Conservation (phyloP, 2,113 vertebrate genomes). For the Passer montanus region DNA sequence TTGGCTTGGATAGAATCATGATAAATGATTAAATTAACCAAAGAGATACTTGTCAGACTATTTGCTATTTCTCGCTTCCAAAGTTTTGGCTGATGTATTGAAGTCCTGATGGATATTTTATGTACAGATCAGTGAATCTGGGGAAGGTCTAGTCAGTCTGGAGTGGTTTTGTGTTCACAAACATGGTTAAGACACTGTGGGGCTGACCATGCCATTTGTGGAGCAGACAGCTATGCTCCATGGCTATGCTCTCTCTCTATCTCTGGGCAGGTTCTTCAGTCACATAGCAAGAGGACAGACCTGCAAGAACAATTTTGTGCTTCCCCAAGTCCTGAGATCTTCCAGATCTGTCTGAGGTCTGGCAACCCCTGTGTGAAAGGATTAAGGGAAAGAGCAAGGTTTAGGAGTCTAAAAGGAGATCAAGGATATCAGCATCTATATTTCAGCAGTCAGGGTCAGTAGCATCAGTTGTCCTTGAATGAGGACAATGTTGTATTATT, state of each 20-base stretch:
- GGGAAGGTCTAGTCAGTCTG: neutral
- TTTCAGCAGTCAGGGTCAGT: neutral
- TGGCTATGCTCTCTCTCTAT: neutral
- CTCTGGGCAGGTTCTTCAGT: neutral
- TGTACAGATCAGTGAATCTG: neutral
- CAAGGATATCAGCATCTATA: neutral
- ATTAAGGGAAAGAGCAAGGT: neutral
- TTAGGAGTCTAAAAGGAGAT: neutral
- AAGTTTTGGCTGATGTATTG: neutral
- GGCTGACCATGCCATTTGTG: neutral
- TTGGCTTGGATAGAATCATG: neutral
- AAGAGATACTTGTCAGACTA: neutral
- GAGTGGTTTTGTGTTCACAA: neutral
- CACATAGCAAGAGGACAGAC: neutral
- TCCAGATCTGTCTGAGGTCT: neutral
- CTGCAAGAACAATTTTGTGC: neutral
- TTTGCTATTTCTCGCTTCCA: neutral
- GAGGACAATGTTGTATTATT: neutral
- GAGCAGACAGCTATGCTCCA: neutral
- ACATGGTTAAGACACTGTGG: fast-evolving
- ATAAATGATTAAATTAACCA: neutral
- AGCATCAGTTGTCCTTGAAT: neutral
- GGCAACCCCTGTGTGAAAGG: neutral
- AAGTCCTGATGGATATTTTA: neutral
- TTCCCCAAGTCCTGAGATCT: neutral